Base-by-base conservation (phyloP, 2,888 invertebrate genomes). In the Aspidapion aeneum region DNA sequence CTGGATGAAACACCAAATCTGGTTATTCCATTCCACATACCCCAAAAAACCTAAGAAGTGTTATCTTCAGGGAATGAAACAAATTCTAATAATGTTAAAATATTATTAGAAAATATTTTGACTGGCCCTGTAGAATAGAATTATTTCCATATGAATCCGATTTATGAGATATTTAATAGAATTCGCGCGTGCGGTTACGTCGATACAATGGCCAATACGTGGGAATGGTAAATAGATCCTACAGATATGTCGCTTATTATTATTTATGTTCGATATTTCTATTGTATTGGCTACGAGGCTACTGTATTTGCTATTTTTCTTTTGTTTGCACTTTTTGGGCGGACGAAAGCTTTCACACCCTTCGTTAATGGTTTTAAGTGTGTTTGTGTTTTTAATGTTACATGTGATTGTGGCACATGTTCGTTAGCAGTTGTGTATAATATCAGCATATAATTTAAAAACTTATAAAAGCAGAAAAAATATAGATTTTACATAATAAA, bases 141-240 rank as follows among this genome's bases (percentile, higher is more conserved):
- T 73, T 78, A 79, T 80, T 79, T 78, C 74, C 79, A 78, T 79
- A 78, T 77, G 78, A 78, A 79, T 79, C 77, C 76, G 78, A 80
- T 79, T 79, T 79, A 79, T 77, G 76, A 77, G 77, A 78, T 77
- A 78, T 78, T 78, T 79, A 78, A 79, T 77, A 77, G 61, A 63
- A 55, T 60, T 12, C 76, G 76, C 75, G 78, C 73, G 74, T 77
- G 74, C 73, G 72, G 73, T 75, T 76, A 75, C 75, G 74, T 74
- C 70, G 70, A 69, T 70, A 71, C 69, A 72, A 66, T 72, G 69
- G 73, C 71, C 71, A 74, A n/a, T n/a, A 78, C 79, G 80, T 80
- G 80, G 79, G 80, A 80, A 80, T 75, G 67, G 77, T 77, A 80
- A 80, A 79, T 74, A 78, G 67, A 71, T 65, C 65, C 62, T n/a